These are phyloP conservation scores for Haliclona indistincta DNA, from an alignment of 37 sponge, comb jelly and placozoan genomes.

Conservation along the genomic window DNA sequence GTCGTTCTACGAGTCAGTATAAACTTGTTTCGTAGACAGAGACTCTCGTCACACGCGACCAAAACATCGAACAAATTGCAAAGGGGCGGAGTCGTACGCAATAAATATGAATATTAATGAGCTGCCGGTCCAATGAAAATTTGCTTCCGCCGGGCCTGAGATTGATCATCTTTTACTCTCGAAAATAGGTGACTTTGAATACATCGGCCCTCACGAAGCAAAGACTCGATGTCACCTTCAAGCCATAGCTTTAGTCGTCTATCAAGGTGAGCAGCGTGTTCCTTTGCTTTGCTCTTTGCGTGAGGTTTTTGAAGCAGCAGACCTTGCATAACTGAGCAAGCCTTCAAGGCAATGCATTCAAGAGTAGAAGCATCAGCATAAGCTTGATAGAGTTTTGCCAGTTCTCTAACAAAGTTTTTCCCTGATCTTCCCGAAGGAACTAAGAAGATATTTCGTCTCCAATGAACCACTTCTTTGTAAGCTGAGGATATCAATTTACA, in stretches of 20 bases:
- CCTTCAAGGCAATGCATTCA: constrained; percentile 31
- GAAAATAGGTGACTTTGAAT: constrained; percentile 32
- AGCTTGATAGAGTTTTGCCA: constrained; percentile 24
- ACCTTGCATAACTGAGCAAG: constrained; percentile 9
- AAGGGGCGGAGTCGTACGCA: no score
- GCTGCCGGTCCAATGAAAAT: no score
- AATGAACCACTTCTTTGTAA: constrained; percentile 33
- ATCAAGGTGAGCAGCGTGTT: constrained; percentile 4
- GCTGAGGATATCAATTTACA: neutral
- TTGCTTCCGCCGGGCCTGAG: no score
- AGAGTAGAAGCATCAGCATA: constrained; percentile 25
- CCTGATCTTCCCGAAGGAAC: constrained; percentile 30
- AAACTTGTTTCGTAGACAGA: no score
- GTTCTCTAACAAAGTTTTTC: constrained; percentile 11
- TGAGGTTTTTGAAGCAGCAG: constrained; percentile 25
- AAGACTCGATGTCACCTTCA: constrained; percentile 4
- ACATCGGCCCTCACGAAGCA: constrained; percentile 23
- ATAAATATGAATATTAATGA: no score
- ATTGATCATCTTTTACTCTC: no score
- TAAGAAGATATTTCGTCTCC: constrained; percentile 23
- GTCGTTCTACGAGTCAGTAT: no score
- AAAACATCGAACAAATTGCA: no score
- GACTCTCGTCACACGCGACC: no score
- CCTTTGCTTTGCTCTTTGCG: constrained; percentile 23
- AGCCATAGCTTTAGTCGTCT: constrained; percentile 21